Percentiles rank a stretch among this genome's conserved stretches.
phyloP scores from a whole-genome alignment of 2,888 invertebrate species.

The Bruchidius siliquastri region DNA sequence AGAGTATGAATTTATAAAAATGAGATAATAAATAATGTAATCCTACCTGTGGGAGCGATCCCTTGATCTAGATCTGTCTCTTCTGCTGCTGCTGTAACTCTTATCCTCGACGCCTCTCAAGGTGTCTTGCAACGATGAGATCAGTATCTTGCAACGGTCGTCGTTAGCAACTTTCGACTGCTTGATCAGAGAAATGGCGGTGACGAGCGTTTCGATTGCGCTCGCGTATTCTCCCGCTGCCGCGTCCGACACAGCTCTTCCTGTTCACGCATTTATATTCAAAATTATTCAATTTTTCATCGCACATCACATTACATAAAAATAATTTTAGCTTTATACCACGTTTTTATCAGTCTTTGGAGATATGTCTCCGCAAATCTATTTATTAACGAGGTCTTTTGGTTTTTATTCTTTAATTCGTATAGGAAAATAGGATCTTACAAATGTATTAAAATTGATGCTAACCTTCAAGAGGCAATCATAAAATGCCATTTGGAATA shows the following conservation, averaged over 20 bases:
- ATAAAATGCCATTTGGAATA: no score
- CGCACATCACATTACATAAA: no score
- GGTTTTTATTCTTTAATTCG: no score
- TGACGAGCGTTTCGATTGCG: constrained; percentile 97
- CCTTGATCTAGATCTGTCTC: constrained; percentile 53
- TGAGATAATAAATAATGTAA: no score
- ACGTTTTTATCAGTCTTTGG: no score
- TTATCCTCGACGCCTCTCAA: constrained; percentile 96
- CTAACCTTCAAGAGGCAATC: no score
- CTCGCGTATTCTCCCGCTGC: constrained; percentile 96
- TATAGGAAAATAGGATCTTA: no score
- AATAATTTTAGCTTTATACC: no score
- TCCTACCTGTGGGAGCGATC: constrained; percentile 42
- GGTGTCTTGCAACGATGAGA: constrained; percentile 88
- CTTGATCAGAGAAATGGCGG: constrained; percentile 96
- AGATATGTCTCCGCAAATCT: no score
- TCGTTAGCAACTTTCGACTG: constrained; percentile 90
- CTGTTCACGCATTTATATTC: not conserved
- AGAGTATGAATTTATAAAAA: no score
- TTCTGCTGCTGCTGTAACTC: constrained; percentile 76
- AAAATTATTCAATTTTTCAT: not conserved
- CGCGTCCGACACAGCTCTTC: constrained; percentile 91
- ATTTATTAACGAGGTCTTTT: no score
- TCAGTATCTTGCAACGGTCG: constrained; percentile 96
- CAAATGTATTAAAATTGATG: no score